Evolutionary conservation across 2,888 invertebrate genomes (phyloP).

Genomic region (Nymphalis c-album): DNA sequence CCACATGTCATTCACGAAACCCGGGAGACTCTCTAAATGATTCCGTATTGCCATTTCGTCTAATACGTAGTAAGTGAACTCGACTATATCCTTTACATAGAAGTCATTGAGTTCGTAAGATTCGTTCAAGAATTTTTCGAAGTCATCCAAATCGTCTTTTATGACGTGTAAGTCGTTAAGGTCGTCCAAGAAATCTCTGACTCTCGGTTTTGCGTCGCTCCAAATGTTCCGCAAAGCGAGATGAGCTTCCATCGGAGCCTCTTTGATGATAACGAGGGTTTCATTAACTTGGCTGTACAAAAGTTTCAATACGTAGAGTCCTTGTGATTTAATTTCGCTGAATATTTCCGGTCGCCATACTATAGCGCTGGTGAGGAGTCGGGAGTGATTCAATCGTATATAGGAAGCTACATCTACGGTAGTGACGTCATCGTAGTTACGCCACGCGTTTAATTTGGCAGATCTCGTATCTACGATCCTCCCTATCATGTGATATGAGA

Average conservation of each 20-base stretch:
- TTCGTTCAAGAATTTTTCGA: conserved; percentile 86
- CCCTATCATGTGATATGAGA: conserved; percentile 86
- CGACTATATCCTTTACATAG: conserved; percentile 89
- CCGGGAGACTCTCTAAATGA: conserved; percentile 89
- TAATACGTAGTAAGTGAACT: conserved; percentile 84
- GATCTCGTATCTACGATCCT: conserved; percentile 89
- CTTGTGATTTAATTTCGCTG: conserved; percentile 65
- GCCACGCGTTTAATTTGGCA: conserved; percentile 88
- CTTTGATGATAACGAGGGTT: conserved; percentile 68
- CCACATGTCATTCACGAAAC: conserved; percentile 91
- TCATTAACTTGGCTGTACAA: conserved; percentile 72
- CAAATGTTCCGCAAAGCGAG: conserved; percentile 86
- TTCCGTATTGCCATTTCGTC: conserved; percentile 90
- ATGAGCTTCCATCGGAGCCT: conserved; percentile 85
- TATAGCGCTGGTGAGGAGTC: conserved; percentile 89
- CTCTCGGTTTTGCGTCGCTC: conserved; percentile 87
- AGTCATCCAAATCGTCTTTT: conserved; percentile 86
- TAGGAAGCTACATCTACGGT: conserved; percentile 90
- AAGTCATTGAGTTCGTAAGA: conserved; percentile 92
- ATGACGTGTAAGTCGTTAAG: conserved; percentile 86
- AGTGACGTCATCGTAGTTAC: conserved; percentile 89
- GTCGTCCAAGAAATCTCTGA: conserved; percentile 87
- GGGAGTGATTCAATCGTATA: conserved; percentile 90
- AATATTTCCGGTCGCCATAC: conserved; percentile 90
- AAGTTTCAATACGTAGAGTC: conserved; percentile 59